Conservation (phyloP, 2,113 vertebrate genomes). For the Lamprologus callipterus region DNA sequence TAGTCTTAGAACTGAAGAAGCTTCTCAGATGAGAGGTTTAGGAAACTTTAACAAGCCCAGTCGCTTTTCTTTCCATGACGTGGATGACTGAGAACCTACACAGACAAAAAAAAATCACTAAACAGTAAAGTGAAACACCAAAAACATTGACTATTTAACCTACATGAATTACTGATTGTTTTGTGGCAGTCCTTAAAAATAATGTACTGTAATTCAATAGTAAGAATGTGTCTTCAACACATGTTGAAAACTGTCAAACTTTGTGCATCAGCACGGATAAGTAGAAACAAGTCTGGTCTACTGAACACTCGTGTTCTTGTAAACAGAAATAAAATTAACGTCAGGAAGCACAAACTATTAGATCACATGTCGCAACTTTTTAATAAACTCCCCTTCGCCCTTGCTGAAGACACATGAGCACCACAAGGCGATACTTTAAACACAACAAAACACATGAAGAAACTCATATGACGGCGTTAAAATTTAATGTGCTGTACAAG, state of each 20-base stretch:
- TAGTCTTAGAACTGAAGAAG: neutral
- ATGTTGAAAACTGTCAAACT: neutral
- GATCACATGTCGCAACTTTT: neutral
- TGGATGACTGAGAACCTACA: neutral
- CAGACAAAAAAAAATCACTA: neutral
- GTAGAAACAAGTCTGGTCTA: neutral
- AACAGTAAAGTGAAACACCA: neutral
- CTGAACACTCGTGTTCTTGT: neutral
- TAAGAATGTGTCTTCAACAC: neutral
- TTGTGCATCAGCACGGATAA: neutral
- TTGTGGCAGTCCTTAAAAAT: neutral
- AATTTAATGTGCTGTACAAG: neutral
- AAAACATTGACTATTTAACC: fast-evolving
- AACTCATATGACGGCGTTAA: neutral
- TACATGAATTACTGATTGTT: neutral
- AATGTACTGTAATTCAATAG: neutral
- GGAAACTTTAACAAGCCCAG: neutral
- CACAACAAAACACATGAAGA: neutral
- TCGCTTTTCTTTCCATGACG: neutral
- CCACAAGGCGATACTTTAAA: neutral
- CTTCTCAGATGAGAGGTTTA: neutral
- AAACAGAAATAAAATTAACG: neutral
- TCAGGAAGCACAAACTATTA: neutral
- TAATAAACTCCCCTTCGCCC: neutral
- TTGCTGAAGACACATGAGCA: neutral